These are phyloP conservation scores for Stichopus chloronotus DNA, from an alignment of 35 echinoderm and acorn worm genomes.

Conservation along the genomic window DNA sequence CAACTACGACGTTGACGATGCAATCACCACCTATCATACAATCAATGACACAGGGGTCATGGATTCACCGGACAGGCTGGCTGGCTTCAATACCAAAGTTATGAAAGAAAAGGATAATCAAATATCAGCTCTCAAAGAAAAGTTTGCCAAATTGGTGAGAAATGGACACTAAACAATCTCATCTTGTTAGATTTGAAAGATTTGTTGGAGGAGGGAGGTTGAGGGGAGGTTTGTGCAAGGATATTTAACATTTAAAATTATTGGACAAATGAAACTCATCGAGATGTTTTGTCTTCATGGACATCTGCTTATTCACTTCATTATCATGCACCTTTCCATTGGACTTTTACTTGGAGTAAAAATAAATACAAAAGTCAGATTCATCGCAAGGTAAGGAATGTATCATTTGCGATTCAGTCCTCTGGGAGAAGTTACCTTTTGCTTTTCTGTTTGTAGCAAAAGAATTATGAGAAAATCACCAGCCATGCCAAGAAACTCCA, in stretches of 20 bases:
- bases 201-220: neutral
- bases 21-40: conserved; percentile 79
- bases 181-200: neutral
- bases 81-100: conserved; percentile 74
- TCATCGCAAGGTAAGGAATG: too few species aligned
- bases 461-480: conserved; percentile 58
- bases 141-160: conserved; percentile 78
- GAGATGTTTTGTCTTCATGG: neutral
- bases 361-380: neutral
- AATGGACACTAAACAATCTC: neutral
- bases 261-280: too few species aligned
- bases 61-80: conserved; percentile 81
- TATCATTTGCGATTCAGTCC: too few species aligned
- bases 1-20: conserved; percentile 88
- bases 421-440: too few species aligned
- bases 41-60: conserved; percentile 84
- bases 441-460: conserved; percentile 51
- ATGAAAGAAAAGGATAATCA: conserved; percentile 94
- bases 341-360: neutral
- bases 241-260: neutral
- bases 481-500: conserved; percentile 65
- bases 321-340: neutral
- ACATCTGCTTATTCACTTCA: neutral
- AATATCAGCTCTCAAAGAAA: conserved; percentile 73
- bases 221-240: neutral